Conservation (phyloP, 2,888 invertebrate genomes). For the Seladonia tumulorum region DNA sequence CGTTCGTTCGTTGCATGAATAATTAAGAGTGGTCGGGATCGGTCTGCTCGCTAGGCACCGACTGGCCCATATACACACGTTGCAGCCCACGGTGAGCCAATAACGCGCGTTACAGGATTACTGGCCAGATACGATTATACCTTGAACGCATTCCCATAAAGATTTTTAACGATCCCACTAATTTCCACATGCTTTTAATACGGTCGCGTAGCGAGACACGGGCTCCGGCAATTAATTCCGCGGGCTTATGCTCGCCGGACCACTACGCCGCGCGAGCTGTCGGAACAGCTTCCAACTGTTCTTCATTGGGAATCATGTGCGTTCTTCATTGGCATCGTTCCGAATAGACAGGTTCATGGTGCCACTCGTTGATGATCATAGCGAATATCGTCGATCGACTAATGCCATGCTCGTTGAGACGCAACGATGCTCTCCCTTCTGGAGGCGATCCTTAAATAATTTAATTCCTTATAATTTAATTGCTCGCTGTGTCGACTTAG, state of each 20-base stretch:
- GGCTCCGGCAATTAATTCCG: constrained; percentile 51
- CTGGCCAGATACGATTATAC: constrained; percentile 40
- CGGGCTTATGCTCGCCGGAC: constrained; percentile 17
- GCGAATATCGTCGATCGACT: background rate
- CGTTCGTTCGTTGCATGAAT: constrained; percentile 62
- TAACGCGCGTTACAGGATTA: constrained; percentile 52
- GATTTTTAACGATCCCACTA: constrained; percentile 56
- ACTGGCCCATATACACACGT: constrained; percentile 47
- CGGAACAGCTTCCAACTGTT: background rate
- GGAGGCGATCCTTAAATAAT: background rate
- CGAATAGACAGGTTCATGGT: background rate
- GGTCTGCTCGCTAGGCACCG: constrained; percentile 35
- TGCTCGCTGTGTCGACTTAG: no score
- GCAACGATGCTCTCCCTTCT: background rate
- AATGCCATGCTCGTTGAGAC: background rate
- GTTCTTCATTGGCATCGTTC: background rate
- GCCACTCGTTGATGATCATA: background rate
- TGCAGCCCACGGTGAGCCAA: constrained; percentile 33
- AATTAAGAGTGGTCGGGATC: constrained; percentile 63
- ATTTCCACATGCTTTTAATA: constrained; percentile 50
- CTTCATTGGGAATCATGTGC: background rate
- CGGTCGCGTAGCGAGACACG: constrained; percentile 47
- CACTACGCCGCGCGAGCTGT: background rate
- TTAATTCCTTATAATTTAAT: no score
- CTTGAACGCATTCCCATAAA: constrained; percentile 48